Percentiles rank a stretch among this genome's conserved stretches.
Conservation (phyloP, 2,797 vertebrate species). For the Telmatherina bonti region DNA sequence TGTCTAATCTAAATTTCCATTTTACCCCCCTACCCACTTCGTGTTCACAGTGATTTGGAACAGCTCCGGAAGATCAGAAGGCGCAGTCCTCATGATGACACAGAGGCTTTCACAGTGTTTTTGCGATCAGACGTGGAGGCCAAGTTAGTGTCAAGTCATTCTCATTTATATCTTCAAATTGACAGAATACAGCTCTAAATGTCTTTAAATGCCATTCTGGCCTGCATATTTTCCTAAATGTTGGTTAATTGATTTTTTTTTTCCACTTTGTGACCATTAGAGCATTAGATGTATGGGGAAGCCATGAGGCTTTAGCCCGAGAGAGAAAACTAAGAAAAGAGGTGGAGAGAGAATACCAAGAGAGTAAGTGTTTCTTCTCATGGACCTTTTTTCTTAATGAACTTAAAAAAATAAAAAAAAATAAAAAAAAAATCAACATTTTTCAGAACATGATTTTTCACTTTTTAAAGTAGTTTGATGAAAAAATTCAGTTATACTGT, state of each 20-base stretch:
- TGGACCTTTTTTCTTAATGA: background rate
- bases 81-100: conserved; percentile 97
- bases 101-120: conserved; percentile 97
- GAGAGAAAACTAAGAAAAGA: conserved; percentile 92
- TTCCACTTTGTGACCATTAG: conserved; percentile 72
- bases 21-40: background rate
- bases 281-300: conserved; percentile 97
- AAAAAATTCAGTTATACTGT: background rate
- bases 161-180: background rate
- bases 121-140: conserved; percentile 95
- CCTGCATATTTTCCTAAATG: background rate
- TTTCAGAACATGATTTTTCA: too few species aligned
- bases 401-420: too few species aligned
- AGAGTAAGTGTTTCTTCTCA: conserved; percentile 87
- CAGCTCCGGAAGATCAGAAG: conserved; percentile 94
- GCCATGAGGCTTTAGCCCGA: conserved; percentile 92
- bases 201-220: background rate
- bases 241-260: background rate
- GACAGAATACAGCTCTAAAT: background rate
- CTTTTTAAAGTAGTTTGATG: background rate
- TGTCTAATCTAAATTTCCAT: background rate
- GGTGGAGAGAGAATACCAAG: conserved; percentile 92
- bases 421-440: too few species aligned
- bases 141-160: conserved; percentile 85
- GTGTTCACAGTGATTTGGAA: conserved; percentile 89